Conservation (phyloP, 1,140 invertebrate genomes). For the Psix sp. region DNA sequence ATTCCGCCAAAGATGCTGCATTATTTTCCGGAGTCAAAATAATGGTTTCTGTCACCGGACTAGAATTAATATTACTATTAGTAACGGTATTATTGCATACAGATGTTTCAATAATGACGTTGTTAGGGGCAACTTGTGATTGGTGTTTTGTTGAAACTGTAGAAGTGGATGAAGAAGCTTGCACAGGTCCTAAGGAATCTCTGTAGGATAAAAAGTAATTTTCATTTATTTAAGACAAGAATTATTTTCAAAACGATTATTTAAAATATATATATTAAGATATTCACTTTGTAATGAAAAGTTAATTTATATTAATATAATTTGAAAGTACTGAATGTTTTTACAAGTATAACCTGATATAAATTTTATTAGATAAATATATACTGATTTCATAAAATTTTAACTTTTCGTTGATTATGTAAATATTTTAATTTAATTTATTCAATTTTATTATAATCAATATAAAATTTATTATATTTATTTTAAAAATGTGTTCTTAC, state of each 20-base stretch:
- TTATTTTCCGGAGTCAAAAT: slow-evolving; percentile 57
- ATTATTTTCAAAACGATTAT: too few species aligned
- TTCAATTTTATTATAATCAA: neutral
- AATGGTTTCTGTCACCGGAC: slow-evolving; percentile 63
- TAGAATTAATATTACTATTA: slow-evolving; percentile 48
- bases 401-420: too few species aligned
- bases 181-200: slow-evolving; percentile 65
- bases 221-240: too few species aligned
- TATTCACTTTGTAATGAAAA: too few species aligned
- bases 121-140: slow-evolving; percentile 44
- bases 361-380: too few species aligned
- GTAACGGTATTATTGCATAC: slow-evolving; percentile 27
- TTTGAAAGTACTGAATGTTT: too few species aligned
- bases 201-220: too few species aligned
- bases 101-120: slow-evolving; percentile 21
- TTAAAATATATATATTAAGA: too few species aligned
- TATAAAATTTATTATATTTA: slow-evolving; percentile 10
- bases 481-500: slow-evolving; percentile 40
- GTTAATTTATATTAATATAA: too few species aligned
- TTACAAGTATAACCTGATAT: too few species aligned
- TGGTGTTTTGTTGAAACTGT: slow-evolving; percentile 54
- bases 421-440: too few species aligned
- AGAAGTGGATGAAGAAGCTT: slow-evolving; percentile 25
- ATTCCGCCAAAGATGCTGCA: slow-evolving; percentile 64
- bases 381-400: too few species aligned